A percentile compares a stretch with the other conserved stretches of the same genome.
phyloP scores from a whole-genome alignment of 2,888 invertebrate species.

The Orgyia antiqua region DNA sequence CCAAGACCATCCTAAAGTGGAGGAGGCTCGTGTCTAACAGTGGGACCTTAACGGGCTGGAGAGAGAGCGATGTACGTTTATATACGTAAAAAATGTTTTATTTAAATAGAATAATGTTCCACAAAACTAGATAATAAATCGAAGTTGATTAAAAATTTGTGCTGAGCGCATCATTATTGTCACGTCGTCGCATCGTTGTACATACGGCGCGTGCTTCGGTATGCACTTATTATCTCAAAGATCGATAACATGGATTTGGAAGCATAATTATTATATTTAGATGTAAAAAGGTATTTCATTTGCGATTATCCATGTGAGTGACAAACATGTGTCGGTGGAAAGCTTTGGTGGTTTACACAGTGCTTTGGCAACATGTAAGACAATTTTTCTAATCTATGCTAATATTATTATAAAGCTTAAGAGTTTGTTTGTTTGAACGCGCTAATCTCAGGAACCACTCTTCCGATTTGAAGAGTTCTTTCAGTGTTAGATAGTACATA shows the following conservation, averaged over 20 bases:
- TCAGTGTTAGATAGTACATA: no score
- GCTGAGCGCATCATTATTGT: constrained; percentile 15
- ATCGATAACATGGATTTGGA: constrained; percentile 14
- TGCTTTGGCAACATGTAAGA: constrained; percentile 23
- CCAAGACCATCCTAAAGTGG: no score
- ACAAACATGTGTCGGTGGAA: constrained; percentile 28
- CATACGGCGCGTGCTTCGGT: constrained; percentile 15
- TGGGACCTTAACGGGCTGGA: no score
- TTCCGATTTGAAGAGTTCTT: no score
- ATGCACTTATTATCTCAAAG: constrained; percentile 7
- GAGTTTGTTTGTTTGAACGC: no score
- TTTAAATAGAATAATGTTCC: constrained; percentile 19
- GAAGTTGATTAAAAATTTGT: constrained; percentile 13
- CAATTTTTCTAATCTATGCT: no score
- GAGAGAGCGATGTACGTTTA: no score
- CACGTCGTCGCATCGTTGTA: constrained; percentile 36
- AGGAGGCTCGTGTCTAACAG: no score
- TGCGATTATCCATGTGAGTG: constrained; percentile 26
- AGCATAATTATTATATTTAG: constrained; percentile 15
- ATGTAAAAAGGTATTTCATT: constrained; percentile 16
- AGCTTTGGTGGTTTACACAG: constrained; percentile 15
- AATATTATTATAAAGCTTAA: background rate
- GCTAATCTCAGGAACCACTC: no score
- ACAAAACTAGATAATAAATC: constrained; percentile 28
- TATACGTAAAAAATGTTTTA: no score